phyloP scores from a whole-genome alignment of 1,140 invertebrate species.

The Diabrotica undecimpunctata region DNA sequence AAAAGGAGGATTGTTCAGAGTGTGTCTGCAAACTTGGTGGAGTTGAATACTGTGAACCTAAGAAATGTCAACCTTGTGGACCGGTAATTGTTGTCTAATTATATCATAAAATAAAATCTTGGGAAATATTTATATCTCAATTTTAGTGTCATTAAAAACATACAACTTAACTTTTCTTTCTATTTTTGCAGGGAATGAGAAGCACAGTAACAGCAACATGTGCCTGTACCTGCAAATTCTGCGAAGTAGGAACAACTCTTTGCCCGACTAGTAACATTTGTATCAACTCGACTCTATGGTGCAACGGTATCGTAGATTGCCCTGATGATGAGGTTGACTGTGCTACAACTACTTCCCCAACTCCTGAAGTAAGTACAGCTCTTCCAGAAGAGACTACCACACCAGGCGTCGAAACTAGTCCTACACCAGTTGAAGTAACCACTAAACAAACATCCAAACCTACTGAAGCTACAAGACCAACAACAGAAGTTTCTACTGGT shows the following conservation, averaged over 20 bases:
- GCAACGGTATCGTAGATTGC: slow-evolving; percentile 79
- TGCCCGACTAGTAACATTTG: slow-evolving; percentile 76
- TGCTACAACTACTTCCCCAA: slow-evolving; percentile 22
- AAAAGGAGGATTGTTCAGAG: slow-evolving; percentile 67
- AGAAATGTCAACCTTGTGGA: slow-evolving; percentile 62
- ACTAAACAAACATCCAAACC: no score
- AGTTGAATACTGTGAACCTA: slow-evolving; percentile 60
- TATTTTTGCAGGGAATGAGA: slow-evolving; percentile 46
- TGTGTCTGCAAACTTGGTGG: slow-evolving; percentile 76
- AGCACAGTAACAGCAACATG: slow-evolving; percentile 57
- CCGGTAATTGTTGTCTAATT: slow-evolving; percentile 23
- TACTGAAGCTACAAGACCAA: no score
- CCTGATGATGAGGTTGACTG: slow-evolving; percentile 78
- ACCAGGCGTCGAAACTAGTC: no score
- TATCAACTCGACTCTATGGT: slow-evolving; percentile 68
- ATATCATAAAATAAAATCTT: neutral
- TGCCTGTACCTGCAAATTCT: slow-evolving; percentile 70
- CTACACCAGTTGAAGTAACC: no score
- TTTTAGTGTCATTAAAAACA: neutral
- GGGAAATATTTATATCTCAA: neutral
- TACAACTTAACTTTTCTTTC: neutral
- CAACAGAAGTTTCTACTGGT: no score
- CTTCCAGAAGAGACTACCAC: neutral
- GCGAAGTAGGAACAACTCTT: slow-evolving; percentile 58
- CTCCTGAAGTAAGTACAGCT: neutral